phyloP scores from a whole-genome alignment of 2,797 vertebrate genomes.

The Cuculus canorus region DNA sequence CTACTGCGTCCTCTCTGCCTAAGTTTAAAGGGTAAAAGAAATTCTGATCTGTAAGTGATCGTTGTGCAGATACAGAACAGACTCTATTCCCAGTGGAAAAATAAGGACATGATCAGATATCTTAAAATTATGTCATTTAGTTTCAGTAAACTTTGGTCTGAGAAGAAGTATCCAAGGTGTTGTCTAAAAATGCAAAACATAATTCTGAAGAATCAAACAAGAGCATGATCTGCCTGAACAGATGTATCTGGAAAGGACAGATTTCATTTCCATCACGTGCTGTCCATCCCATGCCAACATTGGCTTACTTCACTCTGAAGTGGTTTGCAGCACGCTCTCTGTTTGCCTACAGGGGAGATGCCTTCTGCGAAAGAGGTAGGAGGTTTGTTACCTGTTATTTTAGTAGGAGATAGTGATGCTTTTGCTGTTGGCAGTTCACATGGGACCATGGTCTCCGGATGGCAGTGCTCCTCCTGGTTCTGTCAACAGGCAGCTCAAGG shows the following conservation, averaged over 20 bases:
- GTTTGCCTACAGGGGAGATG: not conserved
- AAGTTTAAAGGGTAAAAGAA: not conserved
- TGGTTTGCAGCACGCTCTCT: not conserved
- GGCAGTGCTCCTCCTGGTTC: not conserved
- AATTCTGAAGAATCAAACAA: not conserved
- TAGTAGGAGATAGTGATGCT: not conserved
- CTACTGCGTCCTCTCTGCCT: not conserved
- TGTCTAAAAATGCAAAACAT: not conserved
- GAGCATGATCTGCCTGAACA: not conserved
- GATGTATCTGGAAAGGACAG: not conserved
- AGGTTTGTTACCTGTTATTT: not conserved
- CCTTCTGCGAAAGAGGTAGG: not conserved
- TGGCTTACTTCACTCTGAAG: not conserved
- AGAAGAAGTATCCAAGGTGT: not conserved
- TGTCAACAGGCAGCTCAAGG: not conserved
- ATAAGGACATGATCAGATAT: not conserved
- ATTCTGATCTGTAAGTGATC: not conserved
- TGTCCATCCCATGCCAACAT: not conserved
- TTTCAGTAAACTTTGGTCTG: not conserved
- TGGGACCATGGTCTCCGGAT: accelerated
- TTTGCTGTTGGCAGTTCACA: not conserved
- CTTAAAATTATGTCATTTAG: not conserved
- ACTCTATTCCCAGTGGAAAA: not conserved
- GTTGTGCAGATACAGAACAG: not conserved
- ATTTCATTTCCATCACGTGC: accelerated